These are phyloP conservation scores for Megaceryle alcyon DNA, from an alignment of 2,797 vertebrate genomes.

Conservation along the genomic window DNA sequence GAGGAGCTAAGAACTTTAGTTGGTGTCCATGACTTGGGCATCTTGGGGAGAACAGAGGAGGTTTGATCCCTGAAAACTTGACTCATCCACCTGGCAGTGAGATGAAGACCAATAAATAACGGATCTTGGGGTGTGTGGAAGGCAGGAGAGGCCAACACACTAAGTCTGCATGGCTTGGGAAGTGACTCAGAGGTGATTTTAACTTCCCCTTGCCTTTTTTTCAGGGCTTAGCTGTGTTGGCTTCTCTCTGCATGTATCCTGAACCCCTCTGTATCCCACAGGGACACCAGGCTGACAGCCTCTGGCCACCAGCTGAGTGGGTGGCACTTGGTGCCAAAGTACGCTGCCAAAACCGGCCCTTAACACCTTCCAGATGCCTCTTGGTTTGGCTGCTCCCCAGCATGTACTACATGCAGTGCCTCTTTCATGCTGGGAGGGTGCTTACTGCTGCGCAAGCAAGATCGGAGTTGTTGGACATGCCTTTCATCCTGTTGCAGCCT, in stretches of 20 bases:
- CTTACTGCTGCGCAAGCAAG: background rate
- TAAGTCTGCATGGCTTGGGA: background rate
- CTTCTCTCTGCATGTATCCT: background rate
- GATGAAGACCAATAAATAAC: conserved; percentile 6
- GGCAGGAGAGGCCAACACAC: background rate
- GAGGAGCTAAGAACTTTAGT: conserved; percentile 18
- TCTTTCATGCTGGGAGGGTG: background rate
- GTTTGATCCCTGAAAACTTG: conserved; percentile 38
- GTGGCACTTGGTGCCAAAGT: background rate
- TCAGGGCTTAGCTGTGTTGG: background rate
- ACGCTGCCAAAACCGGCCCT: rapidly evolving
- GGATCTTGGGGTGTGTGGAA: conserved; percentile 8
- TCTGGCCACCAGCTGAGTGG: background rate
- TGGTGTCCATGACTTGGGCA: conserved; percentile 1
- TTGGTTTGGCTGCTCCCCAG: background rate
- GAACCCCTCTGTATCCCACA: background rate
- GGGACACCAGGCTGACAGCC: background rate
- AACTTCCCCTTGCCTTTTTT: background rate
- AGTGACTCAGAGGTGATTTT: background rate
- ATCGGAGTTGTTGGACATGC: background rate
- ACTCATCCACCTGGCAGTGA: conserved; percentile 20
- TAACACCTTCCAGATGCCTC: background rate
- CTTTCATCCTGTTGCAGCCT: conserved; percentile 39
- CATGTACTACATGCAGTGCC: background rate
- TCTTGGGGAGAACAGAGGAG: background rate